phyloP scores from a whole-genome alignment of 2,113 vertebrate genomes.

The Caretta caretta region DNA sequence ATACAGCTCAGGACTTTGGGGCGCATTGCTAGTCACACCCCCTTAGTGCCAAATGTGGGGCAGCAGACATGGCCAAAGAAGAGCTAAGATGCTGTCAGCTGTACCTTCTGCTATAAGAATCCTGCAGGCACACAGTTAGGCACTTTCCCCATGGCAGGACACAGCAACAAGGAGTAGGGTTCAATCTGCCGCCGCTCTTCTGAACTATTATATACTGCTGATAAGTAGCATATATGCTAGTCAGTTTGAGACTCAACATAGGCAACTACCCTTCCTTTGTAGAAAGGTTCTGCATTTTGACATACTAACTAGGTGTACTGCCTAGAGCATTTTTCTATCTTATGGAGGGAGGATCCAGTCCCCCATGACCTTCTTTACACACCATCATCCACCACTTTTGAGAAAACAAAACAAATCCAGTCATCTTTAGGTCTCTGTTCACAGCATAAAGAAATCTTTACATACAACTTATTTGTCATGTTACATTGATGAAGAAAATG shows the following conservation, averaged over 20 bases:
- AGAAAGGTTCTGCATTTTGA: neutral
- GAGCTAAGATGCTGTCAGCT: neutral
- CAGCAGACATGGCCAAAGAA: neutral
- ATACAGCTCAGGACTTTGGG: no score
- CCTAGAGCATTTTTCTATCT: neutral
- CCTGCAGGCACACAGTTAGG: neutral
- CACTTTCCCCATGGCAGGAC: neutral
- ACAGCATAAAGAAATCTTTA: neutral
- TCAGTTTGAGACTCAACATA: neutral
- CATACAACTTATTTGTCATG: neutral
- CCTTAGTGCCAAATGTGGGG: neutral
- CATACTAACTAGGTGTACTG: neutral
- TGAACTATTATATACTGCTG: neutral
- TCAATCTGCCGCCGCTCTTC: neutral
- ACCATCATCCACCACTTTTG: neutral
- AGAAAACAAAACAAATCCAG: neutral
- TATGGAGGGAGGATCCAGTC: neutral
- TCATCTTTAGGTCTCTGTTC: neutral
- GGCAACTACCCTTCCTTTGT: neutral
- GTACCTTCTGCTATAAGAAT: neutral
- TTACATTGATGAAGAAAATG: neutral
- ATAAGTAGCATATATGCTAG: neutral
- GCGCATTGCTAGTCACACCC: no score
- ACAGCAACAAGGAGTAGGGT: neutral
- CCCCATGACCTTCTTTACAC: neutral